Base-by-base conservation (phyloP, 2,113 vertebrate genomes). In the Heloderma charlesbogerti region DNA sequence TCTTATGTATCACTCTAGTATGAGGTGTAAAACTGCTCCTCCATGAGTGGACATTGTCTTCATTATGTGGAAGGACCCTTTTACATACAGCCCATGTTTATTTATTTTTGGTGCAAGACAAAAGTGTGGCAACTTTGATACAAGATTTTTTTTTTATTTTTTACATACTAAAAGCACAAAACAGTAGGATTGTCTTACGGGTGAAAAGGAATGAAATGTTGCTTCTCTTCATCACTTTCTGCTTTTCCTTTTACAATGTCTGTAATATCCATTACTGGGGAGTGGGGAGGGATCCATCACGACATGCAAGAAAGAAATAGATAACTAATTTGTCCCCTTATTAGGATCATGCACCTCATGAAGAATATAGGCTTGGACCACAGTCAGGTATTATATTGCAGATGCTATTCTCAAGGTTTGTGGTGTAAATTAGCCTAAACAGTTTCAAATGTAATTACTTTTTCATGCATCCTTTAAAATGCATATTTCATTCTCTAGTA, bases 261-360 rank as follows among this genome's bases (percentile, higher is more conserved):
- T 85, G 98, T 99, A 94, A 99, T 99, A 96, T 99, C 99, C 99
- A 99, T 99, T 93, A 99, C 99, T 99, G 94, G 91, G 92, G 86
- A 83, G 88, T 83, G 85, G 92, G 89, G 95, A 92, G 82, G 92
- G 88, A 57, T 0, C 6, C 1, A 89, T 84, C 5, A 89, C 40
- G 77, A 90, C 13, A 60, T 6, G 6, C 1, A 45, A 92, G 18
- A 25, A 79, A 31, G 34, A 29, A 43, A 72, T 51, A 31, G 8
- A 89, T 34, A 40, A 75, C 40, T 45, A 63, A n/a, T 8, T 43
- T 51, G 4, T 37, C 34, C 13, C 29, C 69, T 40, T 85, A 9
- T 40, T 86, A 71, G 25, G 40, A 60, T 57, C 45, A 83, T 67
- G 16, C n/a, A 84, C n/a, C 37, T 86, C 84, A 74, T 18, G 13